Base-by-base conservation (phyloP, 1,140 invertebrate genomes). In the Bombus difficillimus region DNA sequence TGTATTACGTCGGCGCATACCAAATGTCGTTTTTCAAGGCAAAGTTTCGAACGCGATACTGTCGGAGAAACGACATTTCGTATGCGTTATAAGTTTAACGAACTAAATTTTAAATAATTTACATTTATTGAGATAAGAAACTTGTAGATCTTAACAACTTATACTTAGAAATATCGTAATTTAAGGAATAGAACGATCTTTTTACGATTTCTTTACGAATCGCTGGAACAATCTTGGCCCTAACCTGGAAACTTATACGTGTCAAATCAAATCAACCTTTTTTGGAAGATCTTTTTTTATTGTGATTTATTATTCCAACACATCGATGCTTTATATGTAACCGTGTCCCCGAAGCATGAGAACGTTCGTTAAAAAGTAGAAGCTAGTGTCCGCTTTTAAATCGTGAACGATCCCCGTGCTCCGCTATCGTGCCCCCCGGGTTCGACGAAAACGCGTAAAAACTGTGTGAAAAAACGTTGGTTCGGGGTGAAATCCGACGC, bases 401-500 rank as follows among this genome's bases (percentile, higher is more conserved):
- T 80, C 66, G 13, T 53, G 39, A 39, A 53, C 75, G 34, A 89
- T 53, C 85, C 88, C 86, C 77, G 62, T 82, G 62, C 22, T n/a
- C 22, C 10, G 53, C 25, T 53, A 66, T 81, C 85, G 81, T 85
- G 28, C 12, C 89, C 92, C 92, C 89, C 88, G 74, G 76, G 71
- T 77, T 68, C 68, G 64, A 13, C 39, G 69, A 73, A 83, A 90
- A 88, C 86, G 86, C 90, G 90, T 92, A 95, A 94, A 95, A 95
- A 95, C 90, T 95, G 94, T 95, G 95, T 94, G 94, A 95, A 95
- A 95, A 95, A 95, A 92, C 94, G 94, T 95, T 95, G 94, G 94
- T 95, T 93, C 88, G 91, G 94, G 94, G 93, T 95, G 94, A 95
- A 95, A 95, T 93, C 74, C 91, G 92, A 95, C 83, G 92, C 95